phyloP scores from a whole-genome alignment of 2,888 invertebrate genomes.

The Noctua pronuba region DNA sequence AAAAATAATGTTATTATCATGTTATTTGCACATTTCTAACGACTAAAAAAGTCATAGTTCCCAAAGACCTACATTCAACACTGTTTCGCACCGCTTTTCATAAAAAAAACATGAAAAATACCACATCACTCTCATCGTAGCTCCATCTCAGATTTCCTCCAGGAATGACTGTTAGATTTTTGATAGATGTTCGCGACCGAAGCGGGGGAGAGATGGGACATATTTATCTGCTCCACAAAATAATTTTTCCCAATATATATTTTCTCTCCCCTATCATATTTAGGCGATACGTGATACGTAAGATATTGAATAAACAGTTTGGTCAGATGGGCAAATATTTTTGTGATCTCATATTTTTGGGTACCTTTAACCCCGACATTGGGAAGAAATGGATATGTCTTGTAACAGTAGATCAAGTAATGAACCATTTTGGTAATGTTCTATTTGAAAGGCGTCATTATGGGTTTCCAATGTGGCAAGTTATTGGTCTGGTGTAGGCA shows the following conservation, averaged over 20 bases:
- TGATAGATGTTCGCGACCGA: conserved; percentile 77
- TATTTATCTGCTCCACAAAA: conserved; percentile 81
- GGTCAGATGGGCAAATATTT: conserved; percentile 67
- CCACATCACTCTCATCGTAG: conserved; percentile 48
- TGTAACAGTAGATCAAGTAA: neutral
- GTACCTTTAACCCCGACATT: conserved; percentile 26
- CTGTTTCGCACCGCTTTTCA: no score
- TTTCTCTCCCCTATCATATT: conserved; percentile 61
- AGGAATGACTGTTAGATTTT: conserved; percentile 79
- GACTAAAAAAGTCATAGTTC: no score
- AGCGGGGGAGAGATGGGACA: conserved; percentile 68
- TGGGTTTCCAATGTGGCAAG: neutral
- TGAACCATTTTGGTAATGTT: neutral
- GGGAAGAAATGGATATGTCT: neutral
- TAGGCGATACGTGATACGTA: conserved; percentile 66
- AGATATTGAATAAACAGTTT: conserved; percentile 70
- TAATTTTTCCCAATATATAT: conserved; percentile 79
- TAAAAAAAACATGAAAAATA: conserved; percentile 3
- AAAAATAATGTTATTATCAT: no score
- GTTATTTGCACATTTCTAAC: no score
- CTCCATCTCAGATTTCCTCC: conserved; percentile 66
- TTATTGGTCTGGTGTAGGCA: neutral
- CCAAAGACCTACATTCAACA: no score
- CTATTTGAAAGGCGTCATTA: neutral
- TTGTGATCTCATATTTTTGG: conserved; percentile 43